Base-by-base conservation (phyloP, 2,888 invertebrate genomes). In the Ischnus inquisitorius region DNA sequence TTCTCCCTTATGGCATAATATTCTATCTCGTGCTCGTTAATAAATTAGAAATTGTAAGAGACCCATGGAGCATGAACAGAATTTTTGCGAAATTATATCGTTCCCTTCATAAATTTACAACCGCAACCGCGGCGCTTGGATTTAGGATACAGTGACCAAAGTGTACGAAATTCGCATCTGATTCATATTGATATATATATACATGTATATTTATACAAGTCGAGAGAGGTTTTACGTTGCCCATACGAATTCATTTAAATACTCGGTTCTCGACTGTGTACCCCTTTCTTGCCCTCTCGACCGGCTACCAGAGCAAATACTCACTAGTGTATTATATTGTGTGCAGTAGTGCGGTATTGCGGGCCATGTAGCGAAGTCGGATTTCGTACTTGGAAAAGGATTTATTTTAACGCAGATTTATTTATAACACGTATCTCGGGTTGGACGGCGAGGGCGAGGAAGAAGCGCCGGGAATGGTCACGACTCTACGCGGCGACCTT, bases 371-470 rank as follows among this genome's bases (percentile, higher is more conserved):
- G 3, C 12, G 2, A 4, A 5, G 14, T 3, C 19, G 69, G 51
- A 19, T 57, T 22, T 76, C 34, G 48, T 74, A 60, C 41, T 64
- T 54, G 51, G 64, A 34, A 46, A 74, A 77, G 79, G 74, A 82
- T 86, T 80, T 83, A 83, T 85, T 82, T 85, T 68, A 83, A 81
- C 72, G 57, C 54, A 79, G 71, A 86, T 86, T 85, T 83, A 86
- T 86, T 86, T 86, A 83, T 82, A 83, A 77, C 83, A 62, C 75
- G 54, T 81, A 25, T 79, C 57, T 72, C 76, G 16, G 65, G 60
- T 34, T 34, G 34, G 34, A 5, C 34, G 34, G 57, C 74, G 79
- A 46, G n/a, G 48, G n/a, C n/a, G 51, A 43, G 43, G 48, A 62
- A 67, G 72, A 62, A 64, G 39, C 14, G 64, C 6, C 22, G 43